A percentile compares a stretch with the other conserved stretches of the same genome.
Evolutionary conservation across 2,888 invertebrate genomes (phyloP).

Genomic region (Smittia aterrima): DNA sequence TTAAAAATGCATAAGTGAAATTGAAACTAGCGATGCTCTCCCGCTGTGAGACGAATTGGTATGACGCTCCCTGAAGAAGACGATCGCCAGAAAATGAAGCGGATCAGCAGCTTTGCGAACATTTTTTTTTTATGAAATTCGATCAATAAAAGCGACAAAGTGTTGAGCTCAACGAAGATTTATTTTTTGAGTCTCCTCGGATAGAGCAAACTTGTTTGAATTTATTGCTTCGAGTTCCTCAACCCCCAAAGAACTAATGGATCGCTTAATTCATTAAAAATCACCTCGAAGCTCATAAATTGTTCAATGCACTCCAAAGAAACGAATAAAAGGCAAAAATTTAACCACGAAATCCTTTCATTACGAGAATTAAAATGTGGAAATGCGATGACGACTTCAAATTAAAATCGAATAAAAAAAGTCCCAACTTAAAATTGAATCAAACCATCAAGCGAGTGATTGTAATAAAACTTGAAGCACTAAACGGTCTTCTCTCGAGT

Average conservation of each 20-base stretch:
- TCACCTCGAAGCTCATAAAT: background rate
- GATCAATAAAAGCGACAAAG: slow-evolving; percentile 2
- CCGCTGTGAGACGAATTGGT: background rate
- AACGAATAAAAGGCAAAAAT: background rate
- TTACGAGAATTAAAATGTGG: background rate
- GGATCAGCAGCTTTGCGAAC: no score
- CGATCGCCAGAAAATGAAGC: no score
- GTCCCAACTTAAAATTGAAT: background rate
- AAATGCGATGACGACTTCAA: background rate
- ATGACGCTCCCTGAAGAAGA: no score
- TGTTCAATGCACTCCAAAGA: background rate
- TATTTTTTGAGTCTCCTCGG: no score
- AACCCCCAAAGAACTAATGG: no score
- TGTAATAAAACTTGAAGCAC: background rate
- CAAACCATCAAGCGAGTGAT: slow-evolving; percentile 1
- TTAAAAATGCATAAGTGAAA: background rate
- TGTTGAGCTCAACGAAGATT: background rate
- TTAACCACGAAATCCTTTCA: slow-evolving; percentile 3
- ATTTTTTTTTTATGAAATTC: background rate
- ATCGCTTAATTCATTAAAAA: background rate
- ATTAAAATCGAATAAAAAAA: slow-evolving; percentile 20
- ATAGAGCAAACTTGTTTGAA: no score
- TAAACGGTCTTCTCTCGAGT: background rate
- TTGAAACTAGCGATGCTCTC: background rate
- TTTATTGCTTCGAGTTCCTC: no score